These are phyloP conservation scores for Saxidomus purpurata DNA, from an alignment of 1,140 invertebrate species.

Conservation along the genomic window DNA sequence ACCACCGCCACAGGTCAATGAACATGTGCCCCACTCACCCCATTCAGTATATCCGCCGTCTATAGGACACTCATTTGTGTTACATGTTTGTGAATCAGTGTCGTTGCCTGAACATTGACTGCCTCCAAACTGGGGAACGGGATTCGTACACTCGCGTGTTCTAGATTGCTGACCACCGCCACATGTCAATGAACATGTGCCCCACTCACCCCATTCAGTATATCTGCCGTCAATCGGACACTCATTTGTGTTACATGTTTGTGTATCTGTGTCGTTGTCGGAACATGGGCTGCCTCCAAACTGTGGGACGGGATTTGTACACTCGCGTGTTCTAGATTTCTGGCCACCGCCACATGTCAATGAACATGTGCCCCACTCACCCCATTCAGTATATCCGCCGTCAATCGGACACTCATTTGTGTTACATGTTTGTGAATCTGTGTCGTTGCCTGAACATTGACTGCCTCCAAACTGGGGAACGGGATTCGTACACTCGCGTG, in stretches of 20 bases:
- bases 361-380: conserved; percentile 56
- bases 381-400: conserved; percentile 53
- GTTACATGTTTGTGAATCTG: conserved; percentile 51
- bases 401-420: conserved; percentile 57
- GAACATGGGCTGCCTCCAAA: conserved; percentile 63
- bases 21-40: conserved; percentile 70
- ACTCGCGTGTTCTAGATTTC: conserved; percentile 19
- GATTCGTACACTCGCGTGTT: conserved; percentile 62
- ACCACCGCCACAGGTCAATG: conserved; percentile 73
- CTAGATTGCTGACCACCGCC: conserved; percentile 27
- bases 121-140: conserved; percentile 63
- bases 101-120: conserved; percentile 54
- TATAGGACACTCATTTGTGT: conserved; percentile 64
- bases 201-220: conserved; percentile 18
- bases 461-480: neutral
- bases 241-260: neutral
- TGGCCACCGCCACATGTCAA: conserved; percentile 47
- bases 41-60: conserved; percentile 25
- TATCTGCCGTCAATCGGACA: conserved; percentile 59
- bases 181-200: conserved; percentile 32
- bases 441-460: neutral
- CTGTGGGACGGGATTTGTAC: conserved; percentile 65
- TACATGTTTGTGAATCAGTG: conserved; percentile 45
- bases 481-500: conserved; percentile 10
- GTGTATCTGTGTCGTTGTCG: neutral